Evolutionary conservation across 2,797 vertebrate genomes (phyloP).

Genomic region (Lepidocolaptes lacrymiger): DNA sequence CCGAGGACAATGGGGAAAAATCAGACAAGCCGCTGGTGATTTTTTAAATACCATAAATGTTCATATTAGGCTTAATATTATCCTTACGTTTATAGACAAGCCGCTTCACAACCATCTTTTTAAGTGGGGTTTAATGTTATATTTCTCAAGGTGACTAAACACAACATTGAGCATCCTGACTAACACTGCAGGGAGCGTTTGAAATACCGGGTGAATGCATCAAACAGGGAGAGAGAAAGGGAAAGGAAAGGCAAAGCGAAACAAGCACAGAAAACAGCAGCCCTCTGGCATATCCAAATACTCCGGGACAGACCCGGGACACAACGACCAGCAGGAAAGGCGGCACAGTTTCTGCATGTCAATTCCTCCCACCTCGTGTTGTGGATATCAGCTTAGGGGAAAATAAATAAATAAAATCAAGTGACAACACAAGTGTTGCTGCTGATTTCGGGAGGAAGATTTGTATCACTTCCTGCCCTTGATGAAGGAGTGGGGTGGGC

Average conservation of each 20-base stretch:
- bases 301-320: background rate
- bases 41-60: slow-evolving; percentile 62
- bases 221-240: background rate
- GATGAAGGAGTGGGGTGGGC: background rate
- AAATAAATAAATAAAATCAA: background rate
- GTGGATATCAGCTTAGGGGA: background rate
- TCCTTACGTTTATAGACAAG: slow-evolving; percentile 68
- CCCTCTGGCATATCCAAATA: background rate
- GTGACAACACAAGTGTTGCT: background rate
- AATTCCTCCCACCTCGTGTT: background rate
- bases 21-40: slow-evolving; percentile 67
- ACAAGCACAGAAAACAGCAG: background rate
- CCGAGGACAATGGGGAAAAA: slow-evolving; percentile 73
- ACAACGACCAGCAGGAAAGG: background rate
- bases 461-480: background rate
- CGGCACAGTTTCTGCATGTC: background rate
- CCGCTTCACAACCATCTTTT: slow-evolving; percentile 60
- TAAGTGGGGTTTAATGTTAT: slow-evolving; percentile 60
- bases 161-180: slow-evolving; percentile 37
- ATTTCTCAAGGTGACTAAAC: slow-evolving; percentile 67
- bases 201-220: background rate
- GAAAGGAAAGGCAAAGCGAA: background rate
- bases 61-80: slow-evolving; percentile 67
- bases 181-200: background rate
- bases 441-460: background rate